These are phyloP conservation scores for Icerya purchasi DNA, from an alignment of 2,888 invertebrate species.

Conservation along the genomic window DNA sequence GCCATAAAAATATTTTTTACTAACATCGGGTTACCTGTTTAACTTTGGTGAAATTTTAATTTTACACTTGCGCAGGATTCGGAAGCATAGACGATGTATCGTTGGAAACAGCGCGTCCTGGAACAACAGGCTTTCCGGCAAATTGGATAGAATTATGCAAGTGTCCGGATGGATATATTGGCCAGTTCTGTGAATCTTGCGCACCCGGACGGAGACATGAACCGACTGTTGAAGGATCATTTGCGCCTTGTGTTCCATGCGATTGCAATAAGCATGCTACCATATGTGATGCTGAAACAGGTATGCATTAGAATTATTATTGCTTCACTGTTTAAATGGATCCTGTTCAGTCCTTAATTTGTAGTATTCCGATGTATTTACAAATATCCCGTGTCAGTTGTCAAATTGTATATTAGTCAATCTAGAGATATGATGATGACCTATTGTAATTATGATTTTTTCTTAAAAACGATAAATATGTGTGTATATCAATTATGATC, in stretches of 20 bases:
- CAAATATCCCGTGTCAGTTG: not conserved
- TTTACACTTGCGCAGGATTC: conserved; percentile 28
- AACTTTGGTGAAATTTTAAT: not conserved
- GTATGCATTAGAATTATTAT: conserved; percentile 24
- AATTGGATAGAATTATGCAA: conserved; percentile 88
- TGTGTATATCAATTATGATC: too few relatives aligned
- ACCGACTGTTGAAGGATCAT: conserved; percentile 76
- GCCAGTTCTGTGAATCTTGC: conserved; percentile 94
- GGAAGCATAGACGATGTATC: conserved; percentile 79
- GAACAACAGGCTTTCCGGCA: conserved; percentile 55
- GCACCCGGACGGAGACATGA: conserved; percentile 84
- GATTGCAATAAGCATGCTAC: conserved; percentile 92
- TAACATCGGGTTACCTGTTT: too few relatives aligned
- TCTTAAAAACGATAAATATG: too few relatives aligned
- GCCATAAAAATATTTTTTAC: too few relatives aligned
- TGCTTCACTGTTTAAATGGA: too few relatives aligned
- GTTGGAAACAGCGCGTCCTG: conserved; percentile 67
- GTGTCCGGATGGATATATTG: conserved; percentile 67
- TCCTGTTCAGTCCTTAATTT: too few relatives aligned
- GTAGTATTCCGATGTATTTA: not conserved
- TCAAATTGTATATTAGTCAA: not conserved
- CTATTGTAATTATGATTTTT: too few relatives aligned
- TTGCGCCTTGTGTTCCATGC: conserved; percentile 84
- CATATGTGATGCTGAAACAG: conserved; percentile 85
- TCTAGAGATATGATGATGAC: not conserved